Evolutionary conservation across 2,797 vertebrate species (phyloP).

Genomic region (Anisognathus igniventris): DNA sequence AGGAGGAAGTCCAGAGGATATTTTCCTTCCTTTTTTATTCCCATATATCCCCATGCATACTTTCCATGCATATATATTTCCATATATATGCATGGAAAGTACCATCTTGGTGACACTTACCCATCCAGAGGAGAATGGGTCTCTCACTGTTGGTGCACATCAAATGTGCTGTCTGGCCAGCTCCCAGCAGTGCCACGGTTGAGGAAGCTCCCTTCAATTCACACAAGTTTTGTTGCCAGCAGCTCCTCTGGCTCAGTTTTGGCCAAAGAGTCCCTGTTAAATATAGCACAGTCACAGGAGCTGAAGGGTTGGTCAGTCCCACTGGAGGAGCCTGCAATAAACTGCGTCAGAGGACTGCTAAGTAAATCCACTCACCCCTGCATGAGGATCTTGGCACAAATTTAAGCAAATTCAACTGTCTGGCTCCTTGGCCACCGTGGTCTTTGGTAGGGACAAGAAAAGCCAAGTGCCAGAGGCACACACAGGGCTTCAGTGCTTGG

Average conservation of each 20-base stretch:
- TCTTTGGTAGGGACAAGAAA: neutral
- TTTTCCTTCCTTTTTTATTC: neutral
- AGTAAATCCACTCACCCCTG: neutral
- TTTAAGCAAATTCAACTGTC: neutral
- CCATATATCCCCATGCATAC: neutral
- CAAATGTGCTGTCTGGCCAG: neutral
- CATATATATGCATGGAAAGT: accelerated
- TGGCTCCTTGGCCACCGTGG: neutral
- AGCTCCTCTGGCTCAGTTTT: neutral
- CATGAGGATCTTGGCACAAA: neutral
- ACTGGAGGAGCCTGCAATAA: neutral
- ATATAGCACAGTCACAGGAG: neutral
- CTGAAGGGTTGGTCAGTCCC: neutral
- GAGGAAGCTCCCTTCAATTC: neutral
- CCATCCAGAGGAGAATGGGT: neutral
- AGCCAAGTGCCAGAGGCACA: neutral
- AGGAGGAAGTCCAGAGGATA: neutral
- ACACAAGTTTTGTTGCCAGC: neutral
- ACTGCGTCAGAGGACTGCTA: neutral
- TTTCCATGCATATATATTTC: no score
- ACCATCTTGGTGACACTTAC: neutral
- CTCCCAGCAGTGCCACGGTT: neutral
- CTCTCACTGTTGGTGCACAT: neutral
- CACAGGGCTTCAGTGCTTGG: neutral
- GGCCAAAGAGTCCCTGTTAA: neutral